Evolutionary conservation across 2,113 vertebrate genomes (phyloP), one percentile per base, ranked within the genome.

Genomic region (Tenebrosternarchus preto): DNA sequence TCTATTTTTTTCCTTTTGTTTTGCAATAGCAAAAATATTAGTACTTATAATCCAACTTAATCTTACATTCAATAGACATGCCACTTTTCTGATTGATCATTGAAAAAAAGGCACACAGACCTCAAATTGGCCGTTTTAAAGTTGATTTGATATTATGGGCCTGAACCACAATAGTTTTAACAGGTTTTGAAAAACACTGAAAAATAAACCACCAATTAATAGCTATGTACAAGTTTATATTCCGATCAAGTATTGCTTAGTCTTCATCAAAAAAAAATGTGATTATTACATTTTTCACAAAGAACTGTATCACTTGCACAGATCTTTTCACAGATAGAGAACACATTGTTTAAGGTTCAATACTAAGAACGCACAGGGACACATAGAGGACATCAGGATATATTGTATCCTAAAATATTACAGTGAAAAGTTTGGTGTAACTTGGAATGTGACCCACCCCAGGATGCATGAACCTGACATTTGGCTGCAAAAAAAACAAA

Each of bases 371-470:
- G 17, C 19, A 64, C 27, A 64, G 27, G 61, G 25, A 16, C 4
- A 20, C 8, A 66, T 33, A 33, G 17, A 63, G 60, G 3, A 29
- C 27, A 64, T 19, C 19, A 50, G 43, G 43, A 12, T 19, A 31
- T 31, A 64, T 31, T 64, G 17, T 20, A 33, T n/a, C 8, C 31
- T 22, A 68, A 67, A 68, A 39, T 39, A 39, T n/a, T 68, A 22
- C 31, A 36, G 3, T 68, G 2, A 39, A 7, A 25, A 60, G 61
- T 63, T 46, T 76, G 78, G 82, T 83, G 82, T 83, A 83, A 80
- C 82, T 83, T 83, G 77, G 77, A 70, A 70, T 83, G 77, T 80
- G 82, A 83, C 57, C 75, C 73, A 70, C 77, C 64, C 43, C 61
- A 19, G 46, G 39, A 83, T 73, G 71, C 73, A 75, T 83, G 82